A percentile compares a stretch with the other conserved stretches of the same genome.
Evolutionary conservation across 1,140 invertebrate species (phyloP).

Genomic region (Bombus sylvicola): DNA sequence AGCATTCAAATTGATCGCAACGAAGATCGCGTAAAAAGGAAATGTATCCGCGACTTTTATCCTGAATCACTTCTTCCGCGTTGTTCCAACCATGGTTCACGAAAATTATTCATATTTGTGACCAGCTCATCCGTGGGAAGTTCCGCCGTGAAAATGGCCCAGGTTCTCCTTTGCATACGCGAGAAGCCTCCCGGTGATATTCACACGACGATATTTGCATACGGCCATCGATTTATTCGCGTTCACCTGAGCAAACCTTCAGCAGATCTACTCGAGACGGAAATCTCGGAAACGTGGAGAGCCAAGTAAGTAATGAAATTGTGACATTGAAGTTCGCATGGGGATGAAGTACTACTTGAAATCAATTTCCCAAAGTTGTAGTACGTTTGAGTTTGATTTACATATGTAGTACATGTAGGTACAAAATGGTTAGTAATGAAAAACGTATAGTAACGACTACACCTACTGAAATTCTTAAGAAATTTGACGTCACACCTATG

Average conservation of each 20-base stretch:
- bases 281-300: background rate
- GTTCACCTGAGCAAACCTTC: conserved; percentile 4
- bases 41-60: background rate
- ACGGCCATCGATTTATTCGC: conserved; percentile 55
- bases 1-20: background rate
- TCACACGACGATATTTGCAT: conserved; percentile 43
- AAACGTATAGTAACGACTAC: no score
- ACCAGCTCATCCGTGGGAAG: background rate
- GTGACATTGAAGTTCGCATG: no score
- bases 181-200: conserved; percentile 21
- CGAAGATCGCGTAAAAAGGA: background rate
- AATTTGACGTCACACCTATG: no score
- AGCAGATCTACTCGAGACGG: background rate
- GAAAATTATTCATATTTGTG: conserved; percentile 34
- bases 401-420: background rate
- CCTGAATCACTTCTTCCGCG: conserved; percentile 3
- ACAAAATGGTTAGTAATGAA: no score
- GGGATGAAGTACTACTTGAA: background rate
- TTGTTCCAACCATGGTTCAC: background rate
- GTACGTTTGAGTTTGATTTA: background rate
- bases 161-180: conserved; percentile 43
- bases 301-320: conserved; percentile 2
- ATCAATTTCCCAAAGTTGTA: background rate
- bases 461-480: no score
- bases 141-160: background rate